Conservation (phyloP, 2,113 vertebrate species). For the Siphamia tubifer region DNA sequence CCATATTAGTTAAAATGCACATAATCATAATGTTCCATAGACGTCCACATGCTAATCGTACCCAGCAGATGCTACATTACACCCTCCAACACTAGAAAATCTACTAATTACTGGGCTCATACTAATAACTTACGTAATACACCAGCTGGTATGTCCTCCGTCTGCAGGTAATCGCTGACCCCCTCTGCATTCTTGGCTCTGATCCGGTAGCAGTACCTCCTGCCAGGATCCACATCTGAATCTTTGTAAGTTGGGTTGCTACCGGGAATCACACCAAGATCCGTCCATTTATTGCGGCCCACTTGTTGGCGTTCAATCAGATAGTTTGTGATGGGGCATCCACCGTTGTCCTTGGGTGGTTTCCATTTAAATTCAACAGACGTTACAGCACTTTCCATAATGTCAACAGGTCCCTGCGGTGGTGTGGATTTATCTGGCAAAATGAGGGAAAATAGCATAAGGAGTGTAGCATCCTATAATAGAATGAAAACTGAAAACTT, state of each 20-base stretch:
- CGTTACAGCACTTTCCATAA: slow-evolving; percentile 75
- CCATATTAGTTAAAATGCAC: too few relatives aligned
- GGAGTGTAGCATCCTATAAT: too few relatives aligned
- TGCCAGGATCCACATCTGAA: slow-evolving; percentile 78
- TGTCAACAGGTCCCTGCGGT: slow-evolving; percentile 84
- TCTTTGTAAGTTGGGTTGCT: slow-evolving; percentile 79
- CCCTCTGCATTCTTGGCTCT: slow-evolving; percentile 84
- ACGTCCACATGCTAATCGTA: too few relatives aligned
- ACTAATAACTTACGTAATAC: slow-evolving; percentile 76
- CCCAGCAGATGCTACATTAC: background rate
- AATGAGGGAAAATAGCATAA: background rate
- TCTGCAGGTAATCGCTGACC: slow-evolving; percentile 80
- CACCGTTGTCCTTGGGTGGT: slow-evolving; percentile 84
- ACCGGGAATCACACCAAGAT: slow-evolving; percentile 75
- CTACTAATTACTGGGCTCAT: background rate
- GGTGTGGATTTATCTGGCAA: slow-evolving; percentile 83
- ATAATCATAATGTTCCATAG: too few relatives aligned
- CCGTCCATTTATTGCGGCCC: slow-evolving; percentile 83
- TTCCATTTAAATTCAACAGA: slow-evolving; percentile 85
- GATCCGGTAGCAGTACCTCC: slow-evolving; percentile 86
- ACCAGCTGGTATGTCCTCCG: slow-evolving; percentile 82
- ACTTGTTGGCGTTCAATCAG: slow-evolving; percentile 83
- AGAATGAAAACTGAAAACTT: too few relatives aligned
- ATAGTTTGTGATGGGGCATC: slow-evolving; percentile 80
- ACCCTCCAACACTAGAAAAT: background rate